A percentile compares a stretch with the other conserved stretches of the same genome.
These are phyloP conservation scores for Eclectus roratus DNA, from an alignment of 2,113 vertebrate species.

Conservation along the genomic window DNA sequence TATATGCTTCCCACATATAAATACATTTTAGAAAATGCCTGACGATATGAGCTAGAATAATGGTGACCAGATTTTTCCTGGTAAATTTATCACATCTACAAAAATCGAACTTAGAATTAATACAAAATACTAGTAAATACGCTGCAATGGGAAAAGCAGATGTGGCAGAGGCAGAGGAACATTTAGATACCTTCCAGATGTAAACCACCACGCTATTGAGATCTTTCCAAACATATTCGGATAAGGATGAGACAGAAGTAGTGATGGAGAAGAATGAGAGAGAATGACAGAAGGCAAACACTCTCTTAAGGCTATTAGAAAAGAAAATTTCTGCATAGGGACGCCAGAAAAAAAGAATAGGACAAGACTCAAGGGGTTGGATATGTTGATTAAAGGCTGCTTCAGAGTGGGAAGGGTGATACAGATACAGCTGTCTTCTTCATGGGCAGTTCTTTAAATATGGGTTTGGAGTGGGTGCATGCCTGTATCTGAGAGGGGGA, in stretches of 20 bases:
- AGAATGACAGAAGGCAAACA: neutral
- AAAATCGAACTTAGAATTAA: neutral
- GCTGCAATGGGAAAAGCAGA: neutral
- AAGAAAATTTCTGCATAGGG: neutral
- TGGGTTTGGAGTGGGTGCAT: fast-evolving
- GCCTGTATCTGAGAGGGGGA: neutral
- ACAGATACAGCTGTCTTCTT: neutral
- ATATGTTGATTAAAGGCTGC: neutral
- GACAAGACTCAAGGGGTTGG: neutral
- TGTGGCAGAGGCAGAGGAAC: neutral
- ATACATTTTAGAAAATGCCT: neutral
- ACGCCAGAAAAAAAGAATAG: neutral
- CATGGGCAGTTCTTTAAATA: neutral
- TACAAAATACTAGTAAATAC: neutral
- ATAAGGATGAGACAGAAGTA: neutral
- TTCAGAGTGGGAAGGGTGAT: neutral
- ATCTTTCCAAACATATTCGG: neutral
- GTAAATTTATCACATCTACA: neutral
- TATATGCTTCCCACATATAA: neutral
- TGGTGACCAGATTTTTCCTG: neutral
- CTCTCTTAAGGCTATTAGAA: neutral
- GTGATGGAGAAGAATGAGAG: neutral
- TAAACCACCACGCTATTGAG: neutral
- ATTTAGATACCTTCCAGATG: neutral
- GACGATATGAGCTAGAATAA: neutral